Evolutionary conservation across 2,113 vertebrate species (phyloP), one percentile per base, ranked within the genome.

Genomic region (Gobio gobio): DNA sequence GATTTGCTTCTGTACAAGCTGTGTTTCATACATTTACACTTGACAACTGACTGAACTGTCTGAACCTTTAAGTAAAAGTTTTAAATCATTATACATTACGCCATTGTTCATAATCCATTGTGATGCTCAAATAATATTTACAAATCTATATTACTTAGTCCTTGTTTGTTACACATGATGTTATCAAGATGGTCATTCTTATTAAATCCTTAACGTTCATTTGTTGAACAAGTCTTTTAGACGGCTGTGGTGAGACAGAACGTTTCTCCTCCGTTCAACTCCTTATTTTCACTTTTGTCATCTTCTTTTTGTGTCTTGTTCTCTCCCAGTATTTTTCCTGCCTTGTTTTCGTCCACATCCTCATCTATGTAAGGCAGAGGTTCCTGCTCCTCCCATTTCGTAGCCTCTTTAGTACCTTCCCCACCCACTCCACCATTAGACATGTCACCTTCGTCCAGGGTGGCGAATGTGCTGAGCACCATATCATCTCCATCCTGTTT

Each of bases 321-420:
- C 22, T 10, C 59, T 10, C 9, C 59, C 49, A 66, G 59, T 33
- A 6, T 68, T 9, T 80, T 58, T 43, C 26, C 74, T 2, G 26
- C 63, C 33, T 66, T 47, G 14, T 70, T 80, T 36, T 87, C 68
- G n/a, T 63, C 59, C 18, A 29, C 51, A 36, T 82, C 85, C 59
- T 91, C 90, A 10, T 91, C 91, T 9, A 92, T 91, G 61, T 74
- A 92, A 70, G 87, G 47, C 68, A 92, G 58, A 70, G 86, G 88
- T 58, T 86, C 80, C n/a, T 83, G 43, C 70, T 88, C 86, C 18
- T 87, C 85, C 91, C 88, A 91, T 74, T 72, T 89, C 58, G 78
- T 10, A 5, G 22, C 89, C 61, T 92, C 89, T 56, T 82, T 87
- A 0, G 89, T 87, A 24, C 89, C 90, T 0, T 54, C 56, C 4